Evolutionary conservation across 2,113 vertebrate species (phyloP).

Genomic region (Ceratotherium simum): DNA sequence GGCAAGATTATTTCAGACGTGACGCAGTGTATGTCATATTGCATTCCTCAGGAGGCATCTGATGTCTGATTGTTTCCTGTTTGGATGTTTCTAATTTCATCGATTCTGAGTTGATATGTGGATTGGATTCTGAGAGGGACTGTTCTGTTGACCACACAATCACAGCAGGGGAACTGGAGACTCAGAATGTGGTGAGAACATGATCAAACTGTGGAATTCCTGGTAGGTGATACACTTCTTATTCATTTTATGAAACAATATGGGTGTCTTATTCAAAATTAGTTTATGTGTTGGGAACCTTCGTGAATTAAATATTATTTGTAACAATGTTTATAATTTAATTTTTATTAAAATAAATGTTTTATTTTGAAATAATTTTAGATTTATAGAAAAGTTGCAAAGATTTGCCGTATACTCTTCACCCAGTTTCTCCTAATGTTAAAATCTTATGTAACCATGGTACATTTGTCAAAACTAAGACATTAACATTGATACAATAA

Average conservation of each 20-base stretch:
- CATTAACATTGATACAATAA: not conserved
- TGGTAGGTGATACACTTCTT: not conserved
- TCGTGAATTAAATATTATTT: not conserved
- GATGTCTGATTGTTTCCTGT: not conserved
- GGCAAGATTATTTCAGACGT: too few species aligned
- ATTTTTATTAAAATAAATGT: not conserved
- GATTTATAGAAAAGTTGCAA: too few species aligned
- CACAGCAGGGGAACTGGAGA: not conserved
- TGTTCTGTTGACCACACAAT: not conserved
- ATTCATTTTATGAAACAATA: not conserved
- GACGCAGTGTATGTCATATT: fast-evolving
- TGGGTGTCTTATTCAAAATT: not conserved
- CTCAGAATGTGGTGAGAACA: not conserved
- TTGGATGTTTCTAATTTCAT: not conserved
- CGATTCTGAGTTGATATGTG: not conserved
- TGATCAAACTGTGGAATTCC: not conserved
- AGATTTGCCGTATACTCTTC: too few species aligned
- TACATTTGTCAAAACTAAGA: not conserved
- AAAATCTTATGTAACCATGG: not conserved
- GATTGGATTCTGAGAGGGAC: not conserved
- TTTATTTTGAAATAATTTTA: not conserved
- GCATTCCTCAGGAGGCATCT: too few species aligned
- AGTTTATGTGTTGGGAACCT: not conserved
- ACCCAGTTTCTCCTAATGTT: not conserved
- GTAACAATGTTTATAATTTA: not conserved